phyloP scores from a whole-genome alignment of 2,113 vertebrate genomes.

The Bungarus multicinctus region DNA sequence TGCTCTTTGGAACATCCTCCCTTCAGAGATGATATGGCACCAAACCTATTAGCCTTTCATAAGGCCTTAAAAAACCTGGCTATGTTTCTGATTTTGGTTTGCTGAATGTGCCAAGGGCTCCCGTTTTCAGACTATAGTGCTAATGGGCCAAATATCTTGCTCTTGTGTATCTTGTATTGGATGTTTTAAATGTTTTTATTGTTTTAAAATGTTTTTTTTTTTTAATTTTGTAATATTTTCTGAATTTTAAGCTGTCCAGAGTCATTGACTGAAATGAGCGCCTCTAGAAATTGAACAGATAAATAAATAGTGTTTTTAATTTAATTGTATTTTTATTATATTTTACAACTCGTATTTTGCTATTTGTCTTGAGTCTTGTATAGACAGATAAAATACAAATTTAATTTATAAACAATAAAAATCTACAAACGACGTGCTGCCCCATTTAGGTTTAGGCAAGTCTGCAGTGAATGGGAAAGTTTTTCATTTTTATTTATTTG shows the following conservation, averaged over 20 bases:
- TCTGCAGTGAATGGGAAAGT: not conserved
- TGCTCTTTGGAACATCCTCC: not conserved
- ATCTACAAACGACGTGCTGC: not conserved
- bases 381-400: not conserved
- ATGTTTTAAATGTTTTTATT: too few relatives aligned
- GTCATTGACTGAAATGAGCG: not conserved
- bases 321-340: not conserved
- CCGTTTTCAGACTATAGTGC: not conserved
- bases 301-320: not conserved
- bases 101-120: not conserved
- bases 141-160: not conserved
- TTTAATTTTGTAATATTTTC: not conserved
- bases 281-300: not conserved
- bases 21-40: not conserved
- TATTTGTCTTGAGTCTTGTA: not conserved
- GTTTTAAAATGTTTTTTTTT: not conserved
- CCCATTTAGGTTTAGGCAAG: too few relatives aligned
- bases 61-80: not conserved
- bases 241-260: not conserved
- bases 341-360: not conserved
- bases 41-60: not conserved
- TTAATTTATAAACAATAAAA: not conserved
- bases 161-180: not conserved
- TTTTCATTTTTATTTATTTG: not conserved
- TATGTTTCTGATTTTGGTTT: not conserved